phyloP scores from a whole-genome alignment of 2,888 invertebrate species.

The Tholera decimalis region DNA sequence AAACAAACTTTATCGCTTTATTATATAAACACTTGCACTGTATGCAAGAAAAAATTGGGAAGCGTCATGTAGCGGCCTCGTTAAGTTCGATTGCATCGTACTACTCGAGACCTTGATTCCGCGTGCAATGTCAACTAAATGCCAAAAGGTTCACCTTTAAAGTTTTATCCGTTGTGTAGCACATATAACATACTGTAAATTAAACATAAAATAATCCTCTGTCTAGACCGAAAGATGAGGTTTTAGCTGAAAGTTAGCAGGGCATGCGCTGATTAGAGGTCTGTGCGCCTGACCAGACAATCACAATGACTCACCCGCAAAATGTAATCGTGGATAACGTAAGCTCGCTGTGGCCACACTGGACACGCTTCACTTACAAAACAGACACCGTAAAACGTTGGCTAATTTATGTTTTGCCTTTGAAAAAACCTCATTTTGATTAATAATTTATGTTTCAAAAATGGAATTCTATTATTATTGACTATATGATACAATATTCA shows the following conservation, averaged over 20 bases:
- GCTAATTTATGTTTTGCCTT: conserved; percentile 42
- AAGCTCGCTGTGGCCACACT: conserved; percentile 18
- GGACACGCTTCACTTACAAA: conserved; percentile 21
- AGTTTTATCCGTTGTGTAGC: conserved; percentile 10
- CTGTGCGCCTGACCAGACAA: conserved; percentile 38
- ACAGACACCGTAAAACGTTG: conserved; percentile 36
- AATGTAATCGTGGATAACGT: conserved; percentile 36
- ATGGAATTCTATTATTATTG: too few relatives aligned
- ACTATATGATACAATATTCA: too few relatives aligned
- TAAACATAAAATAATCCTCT: conserved; percentile 30
- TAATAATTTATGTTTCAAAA: neutral
- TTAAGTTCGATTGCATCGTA: conserved; percentile 43
- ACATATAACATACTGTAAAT: conserved; percentile 20
- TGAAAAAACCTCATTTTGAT: conserved; percentile 24
- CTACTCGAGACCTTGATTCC: conserved; percentile 53
- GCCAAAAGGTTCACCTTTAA: conserved; percentile 55
- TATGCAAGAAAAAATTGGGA: conserved; percentile 2
- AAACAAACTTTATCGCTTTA: too few relatives aligned
- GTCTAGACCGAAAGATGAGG: conserved; percentile 50
- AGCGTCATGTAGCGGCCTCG: conserved; percentile 9
- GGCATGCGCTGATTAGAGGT: conserved; percentile 40
- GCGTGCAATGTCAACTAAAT: conserved; percentile 64
- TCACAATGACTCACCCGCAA: conserved; percentile 35
- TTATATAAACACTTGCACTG: too few relatives aligned
- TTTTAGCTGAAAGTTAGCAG: conserved; percentile 29